Evolutionary conservation across 1,140 invertebrate species (phyloP).

Genomic region (Cyphomyrmex costatus): DNA sequence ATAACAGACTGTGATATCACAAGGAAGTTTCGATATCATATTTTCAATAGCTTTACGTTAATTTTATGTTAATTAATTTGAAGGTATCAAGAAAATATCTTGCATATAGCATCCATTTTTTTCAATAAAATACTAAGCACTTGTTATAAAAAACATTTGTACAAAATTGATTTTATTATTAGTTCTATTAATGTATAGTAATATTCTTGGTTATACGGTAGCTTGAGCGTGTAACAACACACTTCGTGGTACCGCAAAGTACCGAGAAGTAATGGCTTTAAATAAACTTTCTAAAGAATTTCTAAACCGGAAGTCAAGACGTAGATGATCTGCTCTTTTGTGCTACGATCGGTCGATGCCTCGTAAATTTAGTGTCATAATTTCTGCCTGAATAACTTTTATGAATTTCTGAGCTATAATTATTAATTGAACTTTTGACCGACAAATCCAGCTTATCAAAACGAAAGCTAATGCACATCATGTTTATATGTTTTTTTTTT

Average conservation of each 20-base stretch:
- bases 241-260: background rate
- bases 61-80: conserved; percentile 7
- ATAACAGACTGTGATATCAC: background rate
- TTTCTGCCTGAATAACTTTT: conserved; percentile 36
- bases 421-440: background rate
- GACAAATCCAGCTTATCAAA: background rate
- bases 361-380: conserved; percentile 16
- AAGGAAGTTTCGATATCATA: background rate
- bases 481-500: background rate
- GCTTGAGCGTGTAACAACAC: background rate
- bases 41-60: background rate
- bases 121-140: background rate
- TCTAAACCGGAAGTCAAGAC: conserved; percentile 34
- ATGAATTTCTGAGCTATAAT: background rate
- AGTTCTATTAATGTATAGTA: background rate
- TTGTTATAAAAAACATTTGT: background rate
- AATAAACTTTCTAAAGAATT: conserved; percentile 72
- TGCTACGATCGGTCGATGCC: background rate
- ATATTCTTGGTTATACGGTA: background rate
- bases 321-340: conserved; percentile 37
- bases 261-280: conserved; percentile 54
- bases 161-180: background rate
- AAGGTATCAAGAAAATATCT: background rate
- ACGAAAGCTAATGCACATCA: background rate
- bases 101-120: background rate